Conservation (phyloP, 2,797 vertebrate genomes). For the Diglossa cyanea region DNA sequence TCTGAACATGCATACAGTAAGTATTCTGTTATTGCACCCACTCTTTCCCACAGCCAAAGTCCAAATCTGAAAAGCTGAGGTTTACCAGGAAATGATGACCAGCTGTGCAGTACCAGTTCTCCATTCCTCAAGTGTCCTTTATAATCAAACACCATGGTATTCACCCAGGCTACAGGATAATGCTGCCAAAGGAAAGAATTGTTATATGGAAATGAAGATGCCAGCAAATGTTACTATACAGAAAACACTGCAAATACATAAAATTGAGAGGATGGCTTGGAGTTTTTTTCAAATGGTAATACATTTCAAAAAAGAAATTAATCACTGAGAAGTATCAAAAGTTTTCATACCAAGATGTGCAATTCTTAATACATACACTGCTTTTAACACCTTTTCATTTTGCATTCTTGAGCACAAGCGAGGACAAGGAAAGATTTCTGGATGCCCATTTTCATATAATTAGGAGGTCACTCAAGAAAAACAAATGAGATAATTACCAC, state of each 20-base stretch:
- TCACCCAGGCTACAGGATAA: slow-evolving; percentile 98
- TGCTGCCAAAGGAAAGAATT: slow-evolving; percentile 77
- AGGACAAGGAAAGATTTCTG: not conserved
- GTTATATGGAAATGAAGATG: not conserved
- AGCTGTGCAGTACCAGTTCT: slow-evolving; percentile 89
- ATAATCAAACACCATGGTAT: slow-evolving; percentile 99
- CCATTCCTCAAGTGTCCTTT: slow-evolving; percentile 93
- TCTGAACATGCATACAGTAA: not conserved
- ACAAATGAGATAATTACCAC: slow-evolving; percentile 73
- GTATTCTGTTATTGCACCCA: not conserved
- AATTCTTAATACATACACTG: not conserved
- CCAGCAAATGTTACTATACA: not conserved
- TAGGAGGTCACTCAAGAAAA: not conserved
- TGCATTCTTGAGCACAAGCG: not conserved
- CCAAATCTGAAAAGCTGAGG: not conserved
- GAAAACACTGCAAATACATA: not conserved
- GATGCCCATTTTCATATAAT: not conserved
- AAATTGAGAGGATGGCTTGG: not conserved
- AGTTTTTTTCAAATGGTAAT: not conserved
- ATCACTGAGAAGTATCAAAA: not conserved
- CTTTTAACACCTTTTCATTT: not conserved
- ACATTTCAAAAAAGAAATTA: not conserved
- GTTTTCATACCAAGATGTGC: not conserved
- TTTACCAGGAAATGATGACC: slow-evolving; percentile 98
- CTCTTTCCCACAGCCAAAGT: not conserved